Conservation (phyloP, 1,140 invertebrate species). For the Arctopsyche grandis region DNA sequence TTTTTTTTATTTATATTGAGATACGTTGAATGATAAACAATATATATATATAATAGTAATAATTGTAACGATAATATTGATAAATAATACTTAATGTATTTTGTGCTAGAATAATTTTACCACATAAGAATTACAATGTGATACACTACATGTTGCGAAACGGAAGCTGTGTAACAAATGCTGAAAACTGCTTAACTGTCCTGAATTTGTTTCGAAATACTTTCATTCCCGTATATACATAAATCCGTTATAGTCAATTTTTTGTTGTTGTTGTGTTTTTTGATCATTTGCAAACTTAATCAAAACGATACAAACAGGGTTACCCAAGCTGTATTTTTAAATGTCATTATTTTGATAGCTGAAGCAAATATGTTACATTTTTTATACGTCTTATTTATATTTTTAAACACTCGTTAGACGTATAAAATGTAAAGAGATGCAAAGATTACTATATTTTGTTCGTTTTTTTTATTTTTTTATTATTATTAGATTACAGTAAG, state of each 20-base stretch:
- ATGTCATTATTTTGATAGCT: not conserved
- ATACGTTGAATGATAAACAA: constrained; percentile 49
- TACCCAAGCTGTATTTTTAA: not conserved
- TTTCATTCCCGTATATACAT: too few relatives aligned
- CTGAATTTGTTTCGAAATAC: constrained; percentile 25
- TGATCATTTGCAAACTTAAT: not conserved
- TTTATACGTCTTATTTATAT: too few relatives aligned
- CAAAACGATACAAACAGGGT: constrained; percentile 20
- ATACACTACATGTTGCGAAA: constrained; percentile 54
- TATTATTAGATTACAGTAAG: not conserved
- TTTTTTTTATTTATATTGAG: constrained; percentile 53
- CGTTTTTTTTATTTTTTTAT: not conserved
- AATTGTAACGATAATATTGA: constrained; percentile 49
- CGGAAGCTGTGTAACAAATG: constrained; percentile 44
- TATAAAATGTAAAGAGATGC: too few relatives aligned
- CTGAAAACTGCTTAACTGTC: constrained; percentile 44
- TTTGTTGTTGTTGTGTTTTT: not conserved
- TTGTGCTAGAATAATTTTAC: constrained; percentile 55
- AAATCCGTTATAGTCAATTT: not conserved
- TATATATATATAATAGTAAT: constrained; percentile 50
- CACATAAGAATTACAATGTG: constrained; percentile 54
- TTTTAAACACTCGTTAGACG: too few relatives aligned
- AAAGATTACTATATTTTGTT: too few relatives aligned
- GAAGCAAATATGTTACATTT: too few relatives aligned
- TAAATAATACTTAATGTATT: constrained; percentile 50